Evolutionary conservation across 2,797 vertebrate genomes (phyloP).

Genomic region (Xyrichtys novacula): DNA sequence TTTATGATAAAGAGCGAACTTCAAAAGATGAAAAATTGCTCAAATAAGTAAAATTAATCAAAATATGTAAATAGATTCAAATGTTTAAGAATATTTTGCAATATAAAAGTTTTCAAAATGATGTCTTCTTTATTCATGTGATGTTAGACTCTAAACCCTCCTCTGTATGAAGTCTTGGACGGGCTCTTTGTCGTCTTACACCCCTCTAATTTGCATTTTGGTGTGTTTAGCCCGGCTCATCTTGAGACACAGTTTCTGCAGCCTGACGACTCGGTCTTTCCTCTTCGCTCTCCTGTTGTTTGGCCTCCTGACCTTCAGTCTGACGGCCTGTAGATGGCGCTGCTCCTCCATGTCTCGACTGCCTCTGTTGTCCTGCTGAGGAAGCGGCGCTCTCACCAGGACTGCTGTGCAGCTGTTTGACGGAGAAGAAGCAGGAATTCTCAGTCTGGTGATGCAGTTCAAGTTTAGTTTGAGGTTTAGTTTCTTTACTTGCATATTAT

Average conservation of each 20-base stretch:
- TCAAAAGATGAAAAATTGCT: neutral
- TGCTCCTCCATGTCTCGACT: conserved; percentile 35
- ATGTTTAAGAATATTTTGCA: too few species aligned
- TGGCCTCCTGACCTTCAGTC: conserved; percentile 45
- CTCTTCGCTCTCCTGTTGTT: conserved; percentile 40
- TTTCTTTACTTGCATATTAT: too few species aligned
- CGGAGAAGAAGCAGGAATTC: neutral
- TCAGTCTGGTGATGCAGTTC: neutral
- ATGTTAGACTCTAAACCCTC: neutral
- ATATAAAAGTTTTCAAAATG: neutral
- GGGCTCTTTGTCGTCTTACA: neutral
- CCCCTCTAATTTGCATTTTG: neutral
- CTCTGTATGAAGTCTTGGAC: neutral
- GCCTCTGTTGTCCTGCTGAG: conserved; percentile 39
- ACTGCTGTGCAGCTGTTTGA: conserved; percentile 56
- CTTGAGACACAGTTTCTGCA: conserved; percentile 80
- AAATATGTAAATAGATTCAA: neutral
- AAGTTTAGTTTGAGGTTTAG: neutral
- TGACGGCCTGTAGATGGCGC: conserved; percentile 68
- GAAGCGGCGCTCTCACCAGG: conserved; percentile 62
- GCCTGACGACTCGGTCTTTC: conserved; percentile 44
- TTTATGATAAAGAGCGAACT: neutral
- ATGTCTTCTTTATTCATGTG: neutral
- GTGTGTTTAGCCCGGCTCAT: conserved; percentile 44
- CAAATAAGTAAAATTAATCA: neutral